These are phyloP conservation scores for Calameuta idolon DNA, from an alignment of 2,888 invertebrate species.

Conservation along the genomic window DNA sequence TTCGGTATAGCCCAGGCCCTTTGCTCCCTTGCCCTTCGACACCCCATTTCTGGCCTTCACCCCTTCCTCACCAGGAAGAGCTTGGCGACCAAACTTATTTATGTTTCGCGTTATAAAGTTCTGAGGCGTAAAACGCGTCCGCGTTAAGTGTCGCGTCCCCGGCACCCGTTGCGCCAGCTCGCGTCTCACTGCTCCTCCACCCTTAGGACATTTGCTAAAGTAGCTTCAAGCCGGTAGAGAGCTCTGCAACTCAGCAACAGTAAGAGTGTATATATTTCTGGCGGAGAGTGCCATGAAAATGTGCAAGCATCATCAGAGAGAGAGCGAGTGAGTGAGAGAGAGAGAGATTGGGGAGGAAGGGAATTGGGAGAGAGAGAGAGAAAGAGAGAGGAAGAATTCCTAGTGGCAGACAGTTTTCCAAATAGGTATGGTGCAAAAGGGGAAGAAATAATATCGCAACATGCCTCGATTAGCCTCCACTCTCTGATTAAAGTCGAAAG, in stretches of 20 bases:
- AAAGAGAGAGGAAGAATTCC: not conserved
- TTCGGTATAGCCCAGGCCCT: not conserved
- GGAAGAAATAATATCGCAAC: not conserved
- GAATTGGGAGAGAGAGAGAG: not conserved
- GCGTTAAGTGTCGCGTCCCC: constrained; percentile 36
- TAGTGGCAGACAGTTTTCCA: not conserved
- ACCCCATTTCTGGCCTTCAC: not conserved
- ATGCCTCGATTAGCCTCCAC: constrained; percentile 5
- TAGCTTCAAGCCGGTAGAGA: not conserved
- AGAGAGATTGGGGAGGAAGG: too few relatives aligned
- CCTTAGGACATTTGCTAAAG: not conserved
- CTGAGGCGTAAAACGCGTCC: constrained; percentile 43
- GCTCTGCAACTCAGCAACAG: not conserved
- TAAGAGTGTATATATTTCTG: not conserved
- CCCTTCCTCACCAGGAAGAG: not conserved
- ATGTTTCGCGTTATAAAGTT: constrained; percentile 37
- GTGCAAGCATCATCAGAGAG: constrained; percentile 1
- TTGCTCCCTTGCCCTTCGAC: not conserved
- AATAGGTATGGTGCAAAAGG: not conserved
- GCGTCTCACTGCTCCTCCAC: not conserved
- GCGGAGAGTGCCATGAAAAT: not conserved
- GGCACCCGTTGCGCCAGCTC: not conserved
- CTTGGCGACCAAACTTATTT: constrained; percentile 35
- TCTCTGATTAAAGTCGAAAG: constrained; percentile 7
- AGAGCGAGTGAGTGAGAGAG: not conserved